These are phyloP conservation scores for Elephas maximus DNA, from an alignment of 2,113 vertebrate genomes.

Conservation along the genomic window DNA sequence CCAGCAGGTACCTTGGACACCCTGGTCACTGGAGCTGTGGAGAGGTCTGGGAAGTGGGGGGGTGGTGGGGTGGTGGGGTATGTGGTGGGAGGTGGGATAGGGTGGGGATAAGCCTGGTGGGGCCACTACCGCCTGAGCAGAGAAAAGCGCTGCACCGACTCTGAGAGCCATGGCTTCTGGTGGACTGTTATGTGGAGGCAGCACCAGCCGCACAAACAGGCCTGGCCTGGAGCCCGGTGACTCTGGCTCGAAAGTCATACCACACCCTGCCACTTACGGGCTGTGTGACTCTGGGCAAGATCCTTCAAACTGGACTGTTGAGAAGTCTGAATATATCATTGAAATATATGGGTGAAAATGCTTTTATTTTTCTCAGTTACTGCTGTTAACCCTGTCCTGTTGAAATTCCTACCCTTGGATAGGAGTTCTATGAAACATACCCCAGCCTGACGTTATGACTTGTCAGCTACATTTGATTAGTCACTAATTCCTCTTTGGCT, in stretches of 20 bases:
- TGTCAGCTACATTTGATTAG: neutral
- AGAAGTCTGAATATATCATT: neutral
- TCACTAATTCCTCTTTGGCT: neutral
- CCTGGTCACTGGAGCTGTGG: neutral
- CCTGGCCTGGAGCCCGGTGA: neutral
- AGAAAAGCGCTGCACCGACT: neutral
- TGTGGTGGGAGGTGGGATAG: neutral
- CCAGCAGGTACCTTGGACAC: neutral
- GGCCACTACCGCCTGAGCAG: neutral
- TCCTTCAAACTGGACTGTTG: neutral
- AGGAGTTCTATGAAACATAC: neutral
- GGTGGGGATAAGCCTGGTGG: too few species aligned
- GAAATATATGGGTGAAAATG: neutral
- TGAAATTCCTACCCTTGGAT: neutral
- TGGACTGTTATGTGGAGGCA: neutral
- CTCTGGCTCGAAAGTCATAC: neutral
- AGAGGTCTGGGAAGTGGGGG: neutral
- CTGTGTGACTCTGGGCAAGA: neutral
- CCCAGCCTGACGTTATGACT: neutral
- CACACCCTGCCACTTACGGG: neutral
- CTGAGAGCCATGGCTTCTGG: neutral
- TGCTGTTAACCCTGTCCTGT: neutral
- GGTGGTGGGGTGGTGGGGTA: neutral
- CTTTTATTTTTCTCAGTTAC: neutral
- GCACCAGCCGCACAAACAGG: neutral